Evolutionary conservation across 2,888 invertebrate genomes (phyloP).

Genomic region (Saturnia pavonia): DNA sequence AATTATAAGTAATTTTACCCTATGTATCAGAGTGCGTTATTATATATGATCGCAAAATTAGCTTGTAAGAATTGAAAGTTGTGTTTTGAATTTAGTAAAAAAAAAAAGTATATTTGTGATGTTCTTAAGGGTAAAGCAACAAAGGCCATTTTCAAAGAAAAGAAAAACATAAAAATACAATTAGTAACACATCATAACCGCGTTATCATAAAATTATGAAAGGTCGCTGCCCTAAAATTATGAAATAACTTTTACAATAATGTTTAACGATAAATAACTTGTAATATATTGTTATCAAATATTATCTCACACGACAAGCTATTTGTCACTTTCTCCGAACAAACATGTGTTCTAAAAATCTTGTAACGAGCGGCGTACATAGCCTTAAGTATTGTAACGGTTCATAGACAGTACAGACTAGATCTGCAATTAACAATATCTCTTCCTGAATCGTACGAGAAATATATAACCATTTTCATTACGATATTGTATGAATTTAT

Average conservation of each 20-base stretch:
- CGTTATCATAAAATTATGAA: conserved; percentile 19
- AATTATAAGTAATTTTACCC: too few species aligned
- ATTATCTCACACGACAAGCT: background rate
- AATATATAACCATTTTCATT: conserved; percentile 18
- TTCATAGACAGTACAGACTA: conserved; percentile 37
- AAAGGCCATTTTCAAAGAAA: too few species aligned
- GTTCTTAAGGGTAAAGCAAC: too few species aligned
- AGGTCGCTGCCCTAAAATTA: conserved; percentile 10
- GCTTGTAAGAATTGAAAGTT: too few species aligned
- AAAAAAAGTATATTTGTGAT: too few species aligned
- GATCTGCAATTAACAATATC: conserved; percentile 60
- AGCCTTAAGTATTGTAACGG: conserved; percentile 45
- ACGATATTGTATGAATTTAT: conserved; percentile 13
- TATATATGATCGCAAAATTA: too few species aligned
- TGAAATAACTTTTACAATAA: conserved; percentile 11
- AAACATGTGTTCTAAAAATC: background rate
- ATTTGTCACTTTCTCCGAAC: conserved; percentile 3
- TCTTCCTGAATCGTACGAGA: conserved; percentile 50
- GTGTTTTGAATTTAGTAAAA: too few species aligned
- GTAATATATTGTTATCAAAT: conserved; percentile 11
- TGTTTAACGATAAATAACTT: background rate
- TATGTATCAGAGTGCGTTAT: too few species aligned
- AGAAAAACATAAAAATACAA: background rate
- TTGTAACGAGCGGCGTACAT: background rate
- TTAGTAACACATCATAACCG: background rate